Conservation (phyloP, 2,888 invertebrate genomes). For the Drosophila eohydei region DNA sequence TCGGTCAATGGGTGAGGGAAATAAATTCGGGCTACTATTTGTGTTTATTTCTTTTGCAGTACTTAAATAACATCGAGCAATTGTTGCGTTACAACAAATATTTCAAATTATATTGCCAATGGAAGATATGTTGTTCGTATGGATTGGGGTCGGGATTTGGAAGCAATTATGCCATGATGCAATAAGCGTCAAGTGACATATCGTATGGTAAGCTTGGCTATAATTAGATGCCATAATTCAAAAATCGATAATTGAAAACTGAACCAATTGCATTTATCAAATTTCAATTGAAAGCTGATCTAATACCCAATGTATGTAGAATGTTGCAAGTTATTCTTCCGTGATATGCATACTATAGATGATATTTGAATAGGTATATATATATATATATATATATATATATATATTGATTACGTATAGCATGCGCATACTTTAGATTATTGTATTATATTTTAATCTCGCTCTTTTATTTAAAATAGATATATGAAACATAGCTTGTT, state of each 20-base stretch:
- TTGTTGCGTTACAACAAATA: constrained; percentile 59
- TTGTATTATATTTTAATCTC: too few species aligned
- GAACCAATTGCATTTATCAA: too few species aligned
- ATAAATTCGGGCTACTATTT: constrained; percentile 30
- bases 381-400: constrained; percentile 1
- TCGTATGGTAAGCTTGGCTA: constrained; percentile 37
- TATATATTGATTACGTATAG: not conserved
- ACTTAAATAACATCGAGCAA: constrained; percentile 56
- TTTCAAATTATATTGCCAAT: constrained; percentile 52
- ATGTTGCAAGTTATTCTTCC: too few species aligned
- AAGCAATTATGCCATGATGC: constrained; percentile 46
- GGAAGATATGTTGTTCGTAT: constrained; percentile 24
- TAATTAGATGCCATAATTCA: constrained; percentile 51
- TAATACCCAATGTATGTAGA: not conserved
- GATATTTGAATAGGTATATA: not conserved
- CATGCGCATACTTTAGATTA: not conserved
- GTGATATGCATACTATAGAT: not conserved
- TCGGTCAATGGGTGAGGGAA: constrained; percentile 44
- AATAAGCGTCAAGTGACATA: constrained; percentile 56
- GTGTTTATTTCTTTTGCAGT: constrained; percentile 42
- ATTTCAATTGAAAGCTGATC: constrained; percentile 18
- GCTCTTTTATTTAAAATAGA: too few species aligned
- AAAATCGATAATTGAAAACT: constrained; percentile 58
- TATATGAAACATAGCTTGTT: too few species aligned
- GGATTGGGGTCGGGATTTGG: constrained; percentile 32